Percentiles rank a stretch among this genome's conserved stretches.
phyloP scores from a whole-genome alignment of 2,113 vertebrate genomes.

The Hippoglossus stenolepis region DNA sequence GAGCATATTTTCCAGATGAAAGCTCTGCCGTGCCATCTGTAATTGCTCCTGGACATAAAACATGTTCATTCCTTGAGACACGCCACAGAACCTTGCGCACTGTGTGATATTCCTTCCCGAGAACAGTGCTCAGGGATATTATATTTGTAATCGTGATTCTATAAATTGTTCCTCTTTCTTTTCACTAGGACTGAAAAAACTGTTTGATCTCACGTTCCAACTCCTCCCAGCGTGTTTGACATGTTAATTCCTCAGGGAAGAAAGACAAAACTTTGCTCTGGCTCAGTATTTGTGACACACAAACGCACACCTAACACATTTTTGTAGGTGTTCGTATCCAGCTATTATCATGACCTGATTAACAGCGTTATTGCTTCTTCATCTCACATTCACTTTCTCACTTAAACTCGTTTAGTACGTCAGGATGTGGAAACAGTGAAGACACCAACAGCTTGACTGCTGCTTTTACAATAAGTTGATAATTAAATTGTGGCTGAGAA shows the following conservation, averaged over 20 bases:
- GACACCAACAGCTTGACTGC: neutral
- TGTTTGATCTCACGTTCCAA: conserved; percentile 39
- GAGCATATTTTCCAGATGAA: conserved; percentile 42
- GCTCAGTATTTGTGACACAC: neutral
- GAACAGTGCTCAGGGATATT: conserved; percentile 36
- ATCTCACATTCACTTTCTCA: neutral
- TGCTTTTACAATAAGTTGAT: neutral
- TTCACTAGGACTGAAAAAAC: conserved; percentile 14
- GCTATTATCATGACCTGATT: neutral
- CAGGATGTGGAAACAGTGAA: neutral
- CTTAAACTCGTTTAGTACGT: neutral
- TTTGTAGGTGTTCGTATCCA: neutral
- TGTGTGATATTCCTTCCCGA: conserved; percentile 21
- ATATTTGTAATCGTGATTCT: conserved; percentile 35
- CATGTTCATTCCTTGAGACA: conserved; percentile 36
- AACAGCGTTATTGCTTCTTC: neutral
- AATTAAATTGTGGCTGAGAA: conserved; percentile 4
- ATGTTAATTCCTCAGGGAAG: conserved; percentile 1
- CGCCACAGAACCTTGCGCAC: neutral
- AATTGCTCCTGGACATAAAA: conserved; percentile 35
- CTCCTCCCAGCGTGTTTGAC: conserved; percentile 10
- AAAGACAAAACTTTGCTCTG: neutral
- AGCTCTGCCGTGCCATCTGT: conserved; percentile 34
- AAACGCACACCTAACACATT: neutral
- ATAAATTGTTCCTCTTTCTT: conserved; percentile 36